phyloP scores from a whole-genome alignment of 2,113 vertebrate species.

The Siniperca chuatsi region DNA sequence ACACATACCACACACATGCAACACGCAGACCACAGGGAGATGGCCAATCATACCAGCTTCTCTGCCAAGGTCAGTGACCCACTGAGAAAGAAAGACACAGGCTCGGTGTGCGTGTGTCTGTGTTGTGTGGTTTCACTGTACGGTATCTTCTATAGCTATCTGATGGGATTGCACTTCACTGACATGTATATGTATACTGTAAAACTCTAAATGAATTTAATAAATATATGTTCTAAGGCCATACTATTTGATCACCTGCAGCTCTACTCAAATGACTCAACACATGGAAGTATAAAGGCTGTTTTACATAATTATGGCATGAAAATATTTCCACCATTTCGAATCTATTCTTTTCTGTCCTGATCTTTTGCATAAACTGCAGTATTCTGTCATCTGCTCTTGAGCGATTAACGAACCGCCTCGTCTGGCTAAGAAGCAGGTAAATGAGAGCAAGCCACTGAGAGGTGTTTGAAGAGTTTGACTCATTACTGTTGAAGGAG shows the following conservation, averaged over 20 bases:
- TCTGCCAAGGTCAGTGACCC: conserved; percentile 70
- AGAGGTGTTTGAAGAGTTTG: conserved; percentile 54
- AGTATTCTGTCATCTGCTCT: background rate
- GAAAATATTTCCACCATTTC: background rate
- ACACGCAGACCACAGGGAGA: conserved; percentile 55
- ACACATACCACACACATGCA: conserved; percentile 47
- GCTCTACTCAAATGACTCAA: background rate
- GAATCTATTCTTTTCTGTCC: background rate
- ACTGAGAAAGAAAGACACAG: conserved; percentile 37
- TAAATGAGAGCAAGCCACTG: conserved; percentile 54
- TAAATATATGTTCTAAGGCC: background rate
- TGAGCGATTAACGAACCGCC: conserved; percentile 16
- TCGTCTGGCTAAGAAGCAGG: conserved; percentile 34
- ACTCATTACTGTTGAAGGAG: conserved; percentile 64
- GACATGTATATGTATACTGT: background rate
- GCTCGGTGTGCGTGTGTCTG: conserved; percentile 11
- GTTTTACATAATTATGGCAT: conserved; percentile 6
- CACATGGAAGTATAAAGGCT: background rate
- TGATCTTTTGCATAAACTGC: conserved; percentile 1
- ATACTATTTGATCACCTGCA: background rate
- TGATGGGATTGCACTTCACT: background rate
- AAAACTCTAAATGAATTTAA: background rate
- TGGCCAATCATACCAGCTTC: conserved; percentile 52
- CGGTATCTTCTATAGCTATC: background rate
- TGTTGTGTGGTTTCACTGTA: background rate